Conservation (phyloP, 2,797 vertebrate species). For the Acomys russatus region DNA sequence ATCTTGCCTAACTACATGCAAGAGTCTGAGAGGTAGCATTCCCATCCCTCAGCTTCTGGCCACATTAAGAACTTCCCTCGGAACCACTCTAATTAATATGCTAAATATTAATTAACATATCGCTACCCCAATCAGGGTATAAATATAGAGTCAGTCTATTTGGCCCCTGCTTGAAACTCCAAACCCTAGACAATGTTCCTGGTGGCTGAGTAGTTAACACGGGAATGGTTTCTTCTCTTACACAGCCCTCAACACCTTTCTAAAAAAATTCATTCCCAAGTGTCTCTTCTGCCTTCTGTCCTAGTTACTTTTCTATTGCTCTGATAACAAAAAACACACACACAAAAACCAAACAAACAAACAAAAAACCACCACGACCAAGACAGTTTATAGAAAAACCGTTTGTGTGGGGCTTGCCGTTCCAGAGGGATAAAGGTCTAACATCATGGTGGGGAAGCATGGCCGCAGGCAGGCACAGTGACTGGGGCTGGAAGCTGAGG, state of each 20-base stretch:
- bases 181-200: background rate
- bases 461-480: background rate
- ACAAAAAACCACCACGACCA: background rate
- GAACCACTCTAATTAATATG: background rate
- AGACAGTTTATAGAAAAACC: background rate
- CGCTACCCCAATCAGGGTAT: background rate
- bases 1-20: background rate
- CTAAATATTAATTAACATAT: background rate
- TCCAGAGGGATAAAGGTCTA: background rate
- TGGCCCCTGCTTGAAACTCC: background rate
- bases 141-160: background rate
- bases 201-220: background rate
- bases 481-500: background rate
- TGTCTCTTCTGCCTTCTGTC: background rate
- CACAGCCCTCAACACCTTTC: background rate
- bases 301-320: background rate
- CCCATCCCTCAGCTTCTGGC: background rate
- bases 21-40: background rate
- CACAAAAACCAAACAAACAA: too few species aligned
- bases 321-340: background rate
- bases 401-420: background rate
- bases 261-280: constrained; percentile 5
- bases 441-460: too few species aligned
- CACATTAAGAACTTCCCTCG: background rate
- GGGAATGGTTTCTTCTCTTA: background rate